Evolutionary conservation across 2,888 invertebrate species (phyloP).

Genomic region (Mesopsocus fuscifrons): DNA sequence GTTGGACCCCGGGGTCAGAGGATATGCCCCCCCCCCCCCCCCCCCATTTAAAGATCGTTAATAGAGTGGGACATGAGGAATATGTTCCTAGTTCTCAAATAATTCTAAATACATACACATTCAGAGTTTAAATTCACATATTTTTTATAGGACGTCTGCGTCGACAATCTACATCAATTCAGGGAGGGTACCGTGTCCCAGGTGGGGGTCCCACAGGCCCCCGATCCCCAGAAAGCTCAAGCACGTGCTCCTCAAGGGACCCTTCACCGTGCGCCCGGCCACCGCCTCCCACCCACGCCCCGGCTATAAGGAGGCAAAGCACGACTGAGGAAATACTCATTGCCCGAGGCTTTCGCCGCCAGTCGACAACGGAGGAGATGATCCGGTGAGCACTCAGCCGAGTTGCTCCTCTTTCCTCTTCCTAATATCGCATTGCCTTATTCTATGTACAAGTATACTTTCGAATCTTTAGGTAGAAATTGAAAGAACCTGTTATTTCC

Average conservation of each 20-base stretch:
- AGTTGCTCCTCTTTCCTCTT: no score
- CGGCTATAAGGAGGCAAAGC: constrained; percentile 66
- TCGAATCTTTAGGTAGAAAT: no score
- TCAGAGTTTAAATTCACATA: no score
- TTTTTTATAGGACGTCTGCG: constrained; percentile 35
- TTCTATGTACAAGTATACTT: no score
- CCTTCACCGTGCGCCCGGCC: constrained; percentile 53
- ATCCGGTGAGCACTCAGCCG: constrained; percentile 69
- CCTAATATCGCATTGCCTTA: no score
- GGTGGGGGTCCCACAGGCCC: constrained; percentile 20
- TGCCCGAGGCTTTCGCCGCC: constrained; percentile 72
- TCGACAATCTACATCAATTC: constrained; percentile 60
- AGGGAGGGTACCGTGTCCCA: constrained; percentile 22
- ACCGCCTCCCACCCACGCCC: constrained; percentile 33
- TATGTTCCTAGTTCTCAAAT: no score
- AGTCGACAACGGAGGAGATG: constrained; percentile 86
- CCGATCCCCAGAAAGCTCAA: constrained; percentile 33
- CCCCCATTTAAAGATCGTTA: no score
- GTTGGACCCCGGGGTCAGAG: no score
- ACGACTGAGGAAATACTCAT: constrained; percentile 84
- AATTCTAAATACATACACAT: no score
- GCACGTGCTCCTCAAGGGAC: constrained; percentile 62
- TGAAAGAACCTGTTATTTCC: no score
- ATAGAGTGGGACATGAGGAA: no score
- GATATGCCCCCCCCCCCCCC: no score